Percentiles rank a stretch among this genome's conserved stretches.
Evolutionary conservation across 2,797 vertebrate species (phyloP).

Genomic region (Phataginus tricuspis): DNA sequence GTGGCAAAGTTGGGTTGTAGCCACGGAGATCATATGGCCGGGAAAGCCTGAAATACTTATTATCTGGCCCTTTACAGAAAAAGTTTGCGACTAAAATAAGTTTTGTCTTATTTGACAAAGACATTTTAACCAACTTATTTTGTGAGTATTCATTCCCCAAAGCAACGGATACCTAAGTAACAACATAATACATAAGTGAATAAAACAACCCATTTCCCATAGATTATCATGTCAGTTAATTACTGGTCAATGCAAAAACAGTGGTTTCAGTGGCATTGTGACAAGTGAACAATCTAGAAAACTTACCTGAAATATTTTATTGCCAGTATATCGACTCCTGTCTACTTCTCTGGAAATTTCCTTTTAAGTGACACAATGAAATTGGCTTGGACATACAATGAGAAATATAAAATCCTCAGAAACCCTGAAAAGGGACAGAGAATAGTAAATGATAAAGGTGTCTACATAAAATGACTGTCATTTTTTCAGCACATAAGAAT

Average conservation of each 20-base stretch:
- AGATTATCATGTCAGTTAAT: not conserved
- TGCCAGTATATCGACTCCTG: not conserved
- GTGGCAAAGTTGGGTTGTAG: not conserved
- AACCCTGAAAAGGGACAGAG: not conserved
- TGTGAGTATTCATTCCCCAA: not conserved
- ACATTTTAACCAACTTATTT: not conserved
- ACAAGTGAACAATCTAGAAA: not conserved
- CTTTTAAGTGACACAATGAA: not conserved
- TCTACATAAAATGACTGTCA: not conserved
- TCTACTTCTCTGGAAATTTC: not conserved
- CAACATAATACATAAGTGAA: not conserved
- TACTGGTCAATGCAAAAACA: not conserved
- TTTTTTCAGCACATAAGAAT: not conserved
- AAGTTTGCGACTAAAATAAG: not conserved
- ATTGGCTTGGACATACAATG: not conserved
- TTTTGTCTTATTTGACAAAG: not conserved
- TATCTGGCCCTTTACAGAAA: not conserved
- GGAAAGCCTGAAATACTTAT: not conserved
- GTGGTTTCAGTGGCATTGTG: not conserved
- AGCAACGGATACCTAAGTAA: not conserved
- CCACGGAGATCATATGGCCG: not conserved
- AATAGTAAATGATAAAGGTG: not conserved
- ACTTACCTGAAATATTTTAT: not conserved
- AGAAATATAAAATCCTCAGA: slow-evolving; percentile 43
- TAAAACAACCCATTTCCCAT: not conserved